A percentile compares a stretch with the other conserved stretches of the same genome.
Evolutionary conservation across 2,888 invertebrate genomes (phyloP).

Genomic region (Sarcophaga rosellei): DNA sequence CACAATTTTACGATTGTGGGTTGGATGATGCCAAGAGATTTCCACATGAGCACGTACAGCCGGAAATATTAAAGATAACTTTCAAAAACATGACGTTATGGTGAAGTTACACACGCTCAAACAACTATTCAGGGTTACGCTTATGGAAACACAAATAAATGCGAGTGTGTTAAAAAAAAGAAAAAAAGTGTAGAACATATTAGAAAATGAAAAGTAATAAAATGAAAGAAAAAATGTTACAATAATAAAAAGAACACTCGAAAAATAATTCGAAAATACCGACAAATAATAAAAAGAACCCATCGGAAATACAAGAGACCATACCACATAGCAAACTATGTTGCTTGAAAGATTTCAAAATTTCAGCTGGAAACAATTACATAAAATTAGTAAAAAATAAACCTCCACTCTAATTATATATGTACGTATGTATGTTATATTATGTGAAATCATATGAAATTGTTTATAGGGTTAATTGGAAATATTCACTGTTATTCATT

Average conservation of each 20-base stretch:
- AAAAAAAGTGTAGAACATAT: constrained; percentile 49
- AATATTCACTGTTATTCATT: not conserved
- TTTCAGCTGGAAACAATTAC: constrained; percentile 23
- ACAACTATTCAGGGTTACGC: not conserved
- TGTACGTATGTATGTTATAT: too few species aligned
- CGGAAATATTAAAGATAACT: constrained; percentile 69
- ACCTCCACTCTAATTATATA: not conserved
- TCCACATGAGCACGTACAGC: constrained; percentile 70
- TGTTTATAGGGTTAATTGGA: constrained; percentile 1
- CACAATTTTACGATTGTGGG: constrained; percentile 68
- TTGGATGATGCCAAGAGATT: constrained; percentile 65
- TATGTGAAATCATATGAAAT: constrained; percentile 19
- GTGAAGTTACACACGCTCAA: constrained; percentile 42
- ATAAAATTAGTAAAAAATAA: not conserved
- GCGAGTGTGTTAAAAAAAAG: constrained; percentile 21
- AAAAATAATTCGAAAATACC: constrained; percentile 20
- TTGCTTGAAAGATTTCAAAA: constrained; percentile 57
- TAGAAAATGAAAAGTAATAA: constrained; percentile 43
- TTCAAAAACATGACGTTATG: constrained; percentile 67
- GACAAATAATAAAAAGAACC: constrained; percentile 62
- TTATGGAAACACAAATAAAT: not conserved
- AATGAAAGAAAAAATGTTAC: not conserved
- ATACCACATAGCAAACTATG: constrained; percentile 52
- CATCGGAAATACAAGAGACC: constrained; percentile 69
- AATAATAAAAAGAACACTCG: constrained; percentile 1